Conservation (phyloP, 2,797 vertebrate genomes). For the Paratrypauchen microcephalus region DNA sequence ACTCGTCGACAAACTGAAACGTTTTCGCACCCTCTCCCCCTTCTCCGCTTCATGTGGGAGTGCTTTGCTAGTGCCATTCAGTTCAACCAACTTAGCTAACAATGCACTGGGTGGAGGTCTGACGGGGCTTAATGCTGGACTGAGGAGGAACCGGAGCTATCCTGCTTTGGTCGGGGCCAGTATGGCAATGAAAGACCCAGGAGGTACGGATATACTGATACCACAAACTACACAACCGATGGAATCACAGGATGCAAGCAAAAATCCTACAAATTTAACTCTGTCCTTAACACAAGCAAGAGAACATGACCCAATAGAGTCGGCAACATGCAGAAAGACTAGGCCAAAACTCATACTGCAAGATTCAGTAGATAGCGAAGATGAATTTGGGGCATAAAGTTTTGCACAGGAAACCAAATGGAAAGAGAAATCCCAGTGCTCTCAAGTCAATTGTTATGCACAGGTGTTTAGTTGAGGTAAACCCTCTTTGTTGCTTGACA, state of each 20-base stretch:
- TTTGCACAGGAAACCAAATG: conserved; percentile 2
- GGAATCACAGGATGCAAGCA: conserved; percentile 28
- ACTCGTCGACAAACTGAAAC: conserved; percentile 94
- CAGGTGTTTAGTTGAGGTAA: conserved; percentile 3
- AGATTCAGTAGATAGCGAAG: conserved; percentile 23
- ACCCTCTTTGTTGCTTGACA: conserved; percentile 10
- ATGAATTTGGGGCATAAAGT: conserved; percentile 33
- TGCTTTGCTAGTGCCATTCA: conserved; percentile 74
- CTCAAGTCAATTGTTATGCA: not conserved
- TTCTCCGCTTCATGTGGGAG: conserved; percentile 66
- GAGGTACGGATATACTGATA: conserved; percentile 84
- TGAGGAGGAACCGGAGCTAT: conserved; percentile 93
- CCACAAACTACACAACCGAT: conserved; percentile 37
- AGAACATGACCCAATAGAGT: conserved; percentile 53
- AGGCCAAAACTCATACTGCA: conserved; percentile 58
- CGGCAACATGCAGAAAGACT: conserved; percentile 52
- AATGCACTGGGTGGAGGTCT: conserved; percentile 79
- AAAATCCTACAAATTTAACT: conserved; percentile 28
- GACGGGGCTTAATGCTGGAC: conserved; percentile 82
- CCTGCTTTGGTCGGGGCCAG: conserved; percentile 96
- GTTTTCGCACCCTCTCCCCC: conserved; percentile 84
- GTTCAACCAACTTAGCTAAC: conserved; percentile 68
- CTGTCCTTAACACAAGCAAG: conserved; percentile 28
- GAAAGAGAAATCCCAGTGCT: not conserved
- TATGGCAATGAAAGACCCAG: conserved; percentile 95